Base-by-base conservation (phyloP, 2,797 vertebrate species). In the Trachurus trachurus region DNA sequence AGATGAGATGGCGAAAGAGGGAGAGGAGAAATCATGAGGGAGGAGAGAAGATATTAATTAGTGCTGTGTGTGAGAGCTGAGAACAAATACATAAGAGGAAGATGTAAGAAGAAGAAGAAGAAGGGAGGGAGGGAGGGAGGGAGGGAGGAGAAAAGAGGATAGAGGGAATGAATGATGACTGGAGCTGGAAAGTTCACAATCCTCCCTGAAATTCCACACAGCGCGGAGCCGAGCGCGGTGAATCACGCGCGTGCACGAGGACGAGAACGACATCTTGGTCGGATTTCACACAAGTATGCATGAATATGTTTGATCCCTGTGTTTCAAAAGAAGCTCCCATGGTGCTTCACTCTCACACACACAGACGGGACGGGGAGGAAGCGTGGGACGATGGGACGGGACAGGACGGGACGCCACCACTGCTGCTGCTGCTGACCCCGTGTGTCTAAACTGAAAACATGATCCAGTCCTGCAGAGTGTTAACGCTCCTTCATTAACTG, bases 41-140 rank as follows among this genome's bases (percentile, higher is more conserved):
- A 82, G 67, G 54, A 70, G 71, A 79, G 66, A 53, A 69, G 16
- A 22, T 87, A 83, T 92, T 93, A 92, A 94, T 93, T 91, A 92
- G 82, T 9, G 54, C 54, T 26, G 26, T 3, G 49, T 56, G 81
- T 61, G 72, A 88, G 74, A 85, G 39, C 2, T 54, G 50, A 77
- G 50, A 63, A 71, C 72, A 82, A 82, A 78, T 34, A 83, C 6
- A 58, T 26, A 50, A 21, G 19, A 67, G 29, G 0, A 17, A 68
- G 1, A 29, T 15, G 22, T 3, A 1, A 22, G 10, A 69, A 71
- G 50, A 34, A 34, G 31, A 6, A 34, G 6, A 4, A 6, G 31
- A 5, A 6, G 31, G 26, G 3, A 1, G 31, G 5, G 4, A 6
- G 5, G 31, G 31, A 34, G 31, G 31, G 31, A 34, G 37, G 16